phyloP scores from a whole-genome alignment of 2,797 vertebrate genomes.

The Eospalax fontanierii region DNA sequence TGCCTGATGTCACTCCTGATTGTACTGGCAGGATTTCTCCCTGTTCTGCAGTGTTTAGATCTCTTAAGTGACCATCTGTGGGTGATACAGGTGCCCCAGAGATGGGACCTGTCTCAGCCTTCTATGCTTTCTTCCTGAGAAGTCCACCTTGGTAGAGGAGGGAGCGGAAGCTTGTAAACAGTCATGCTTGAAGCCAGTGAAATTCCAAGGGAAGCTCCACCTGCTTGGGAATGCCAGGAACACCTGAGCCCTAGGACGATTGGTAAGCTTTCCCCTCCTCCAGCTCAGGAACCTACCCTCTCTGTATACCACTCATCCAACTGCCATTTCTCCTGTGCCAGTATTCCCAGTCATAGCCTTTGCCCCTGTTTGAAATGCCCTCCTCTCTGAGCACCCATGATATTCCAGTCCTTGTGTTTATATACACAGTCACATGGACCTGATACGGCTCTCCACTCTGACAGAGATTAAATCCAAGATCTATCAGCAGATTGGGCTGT shows the following conservation, averaged over 20 bases:
- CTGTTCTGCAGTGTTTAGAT: not conserved
- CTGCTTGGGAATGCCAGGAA: slow-evolving; percentile 8
- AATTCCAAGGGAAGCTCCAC: not conserved
- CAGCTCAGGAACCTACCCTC: not conserved
- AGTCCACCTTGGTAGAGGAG: not conserved
- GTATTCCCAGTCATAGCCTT: not conserved
- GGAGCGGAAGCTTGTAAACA: not conserved
- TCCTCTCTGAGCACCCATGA: not conserved
- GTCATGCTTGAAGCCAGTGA: not conserved
- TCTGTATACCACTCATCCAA: not conserved
- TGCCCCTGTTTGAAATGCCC: not conserved
- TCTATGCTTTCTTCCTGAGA: slow-evolving; percentile 5
- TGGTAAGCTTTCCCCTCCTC: not conserved
- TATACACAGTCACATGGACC: not conserved
- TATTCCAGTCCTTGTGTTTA: not conserved
- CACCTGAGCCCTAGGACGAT: not conserved
- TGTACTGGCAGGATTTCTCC: not conserved
- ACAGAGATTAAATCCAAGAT: not conserved
- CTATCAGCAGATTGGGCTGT: not conserved
- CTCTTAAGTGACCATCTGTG: not conserved
- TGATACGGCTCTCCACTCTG: not conserved
- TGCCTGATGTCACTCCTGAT: not conserved
- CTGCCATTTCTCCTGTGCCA: not conserved
- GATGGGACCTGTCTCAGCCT: not conserved
- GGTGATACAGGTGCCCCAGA: not conserved